These are phyloP conservation scores for Pammene fasciana DNA, from an alignment of 2,888 invertebrate species.

Conservation along the genomic window DNA sequence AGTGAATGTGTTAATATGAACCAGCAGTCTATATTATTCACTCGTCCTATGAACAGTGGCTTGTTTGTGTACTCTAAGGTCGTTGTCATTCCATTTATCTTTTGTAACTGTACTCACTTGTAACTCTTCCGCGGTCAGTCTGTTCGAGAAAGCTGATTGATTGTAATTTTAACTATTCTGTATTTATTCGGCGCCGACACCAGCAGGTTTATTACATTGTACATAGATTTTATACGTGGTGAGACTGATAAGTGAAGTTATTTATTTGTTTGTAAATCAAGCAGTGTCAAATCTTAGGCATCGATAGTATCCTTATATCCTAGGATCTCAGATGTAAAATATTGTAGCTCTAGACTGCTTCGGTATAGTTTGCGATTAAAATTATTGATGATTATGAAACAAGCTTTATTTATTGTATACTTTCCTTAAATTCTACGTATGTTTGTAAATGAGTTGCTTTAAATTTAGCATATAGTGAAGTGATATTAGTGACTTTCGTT, in stretches of 20 bases:
- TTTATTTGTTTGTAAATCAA: slow-evolving; percentile 80
- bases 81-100: slow-evolving; percentile 38
- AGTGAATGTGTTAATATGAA: too few relatives aligned
- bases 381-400: slow-evolving; percentile 45
- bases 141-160: slow-evolving; percentile 18
- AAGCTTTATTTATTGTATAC: slow-evolving; percentile 53
- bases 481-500: slow-evolving; percentile 49
- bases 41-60: slow-evolving; percentile 25
- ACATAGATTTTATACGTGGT: slow-evolving; percentile 79
- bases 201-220: slow-evolving; percentile 74
- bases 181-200: slow-evolving; percentile 48
- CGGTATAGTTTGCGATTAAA: slow-evolving; percentile 38
- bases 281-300: slow-evolving; percentile 78
- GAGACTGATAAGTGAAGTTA: slow-evolving; percentile 82
- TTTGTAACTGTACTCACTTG: slow-evolving; percentile 12
- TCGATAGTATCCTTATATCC: slow-evolving; percentile 64
- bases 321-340: slow-evolving; percentile 70
- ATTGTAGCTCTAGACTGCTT: slow-evolving; percentile 37
- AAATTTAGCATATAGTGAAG: slow-evolving; percentile 50
- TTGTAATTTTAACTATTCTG: slow-evolving; percentile 44
- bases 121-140: neutral
- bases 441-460: slow-evolving; percentile 41
- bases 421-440: slow-evolving; percentile 43
- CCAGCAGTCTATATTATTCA: neutral
- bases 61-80: slow-evolving; percentile 29